phyloP scores from a whole-genome alignment of 2,888 invertebrate genomes.

The Thymelicus sylvestris region DNA sequence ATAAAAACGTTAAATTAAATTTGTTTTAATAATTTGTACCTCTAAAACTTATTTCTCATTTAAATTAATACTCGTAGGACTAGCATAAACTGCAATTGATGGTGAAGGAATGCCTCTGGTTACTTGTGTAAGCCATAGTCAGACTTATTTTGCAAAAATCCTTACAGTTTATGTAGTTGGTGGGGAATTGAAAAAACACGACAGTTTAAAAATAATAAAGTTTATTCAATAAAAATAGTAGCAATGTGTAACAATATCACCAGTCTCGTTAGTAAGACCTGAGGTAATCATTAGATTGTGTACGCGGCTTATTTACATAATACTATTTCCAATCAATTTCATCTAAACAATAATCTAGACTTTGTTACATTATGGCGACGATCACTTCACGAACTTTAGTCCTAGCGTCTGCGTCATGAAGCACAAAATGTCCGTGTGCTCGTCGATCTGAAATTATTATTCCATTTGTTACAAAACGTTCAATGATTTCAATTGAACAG shows the following conservation, averaged over 20 bases:
- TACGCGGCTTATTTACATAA: conserved; percentile 72
- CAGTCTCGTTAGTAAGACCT: conserved; percentile 64
- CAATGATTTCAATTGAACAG: too few relatives aligned
- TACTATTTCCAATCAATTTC: conserved; percentile 60
- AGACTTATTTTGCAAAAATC: too few relatives aligned
- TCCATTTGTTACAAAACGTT: too few relatives aligned
- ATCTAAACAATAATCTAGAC: conserved; percentile 35
- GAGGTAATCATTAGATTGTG: conserved; percentile 75
- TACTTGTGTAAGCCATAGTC: too few relatives aligned
- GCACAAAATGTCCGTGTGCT: conserved; percentile 94
- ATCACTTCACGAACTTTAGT: conserved; percentile 83
- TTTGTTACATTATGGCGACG: conserved; percentile 36
- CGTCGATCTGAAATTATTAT: conserved; percentile 90
- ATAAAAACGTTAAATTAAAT: conserved; percentile 34
- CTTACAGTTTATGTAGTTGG: background rate
- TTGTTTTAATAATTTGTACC: conserved; percentile 1
- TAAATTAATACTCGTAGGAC: too few relatives aligned
- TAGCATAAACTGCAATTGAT: too few relatives aligned
- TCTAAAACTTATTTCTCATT: background rate
- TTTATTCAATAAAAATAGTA: conserved; percentile 77
- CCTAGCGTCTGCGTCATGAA: conserved; percentile 91
- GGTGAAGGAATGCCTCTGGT: too few relatives aligned
- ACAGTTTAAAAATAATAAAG: conserved; percentile 68
- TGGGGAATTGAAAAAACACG: background rate
- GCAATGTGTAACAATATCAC: conserved; percentile 82